Evolutionary conservation across 2,797 vertebrate genomes (phyloP).

Genomic region (Distichodus sexfasciatus): DNA sequence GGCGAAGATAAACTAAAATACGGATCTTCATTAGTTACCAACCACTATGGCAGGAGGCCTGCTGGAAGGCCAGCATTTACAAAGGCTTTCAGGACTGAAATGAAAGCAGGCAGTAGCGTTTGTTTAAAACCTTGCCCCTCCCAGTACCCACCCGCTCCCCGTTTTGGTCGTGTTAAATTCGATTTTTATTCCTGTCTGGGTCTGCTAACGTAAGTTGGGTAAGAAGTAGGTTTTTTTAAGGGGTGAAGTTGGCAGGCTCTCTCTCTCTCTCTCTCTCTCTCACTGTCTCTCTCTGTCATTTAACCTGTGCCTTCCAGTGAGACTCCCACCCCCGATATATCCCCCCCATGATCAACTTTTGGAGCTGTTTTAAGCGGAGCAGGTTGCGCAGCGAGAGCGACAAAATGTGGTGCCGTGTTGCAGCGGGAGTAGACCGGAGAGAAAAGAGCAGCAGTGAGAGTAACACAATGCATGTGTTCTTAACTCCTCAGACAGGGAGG

Average conservation of each 20-base stretch:
- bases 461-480: constrained; percentile 52
- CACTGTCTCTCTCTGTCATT: neutral
- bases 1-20: constrained; percentile 90
- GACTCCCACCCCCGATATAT: too few species aligned
- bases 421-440: constrained; percentile 47
- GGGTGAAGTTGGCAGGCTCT: neutral
- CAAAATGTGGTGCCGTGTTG: constrained; percentile 2
- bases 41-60: constrained; percentile 85
- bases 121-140: constrained; percentile 55
- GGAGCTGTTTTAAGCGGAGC: neutral
- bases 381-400: neutral
- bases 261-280: neutral
- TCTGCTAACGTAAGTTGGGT: neutral
- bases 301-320: too few species aligned
- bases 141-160: neutral
- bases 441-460: constrained; percentile 49
- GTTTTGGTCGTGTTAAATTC: neutral
- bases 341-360: too few species aligned
- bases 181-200: too few species aligned
- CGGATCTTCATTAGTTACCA: constrained; percentile 89
- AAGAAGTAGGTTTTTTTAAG: neutral
- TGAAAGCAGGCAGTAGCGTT: constrained; percentile 77
- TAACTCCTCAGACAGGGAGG: constrained; percentile 53
- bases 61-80: constrained; percentile 78
- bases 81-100: constrained; percentile 80